Base-by-base conservation (phyloP, 92 coral and sea anemone species). In the Palythoa grandis region DNA sequence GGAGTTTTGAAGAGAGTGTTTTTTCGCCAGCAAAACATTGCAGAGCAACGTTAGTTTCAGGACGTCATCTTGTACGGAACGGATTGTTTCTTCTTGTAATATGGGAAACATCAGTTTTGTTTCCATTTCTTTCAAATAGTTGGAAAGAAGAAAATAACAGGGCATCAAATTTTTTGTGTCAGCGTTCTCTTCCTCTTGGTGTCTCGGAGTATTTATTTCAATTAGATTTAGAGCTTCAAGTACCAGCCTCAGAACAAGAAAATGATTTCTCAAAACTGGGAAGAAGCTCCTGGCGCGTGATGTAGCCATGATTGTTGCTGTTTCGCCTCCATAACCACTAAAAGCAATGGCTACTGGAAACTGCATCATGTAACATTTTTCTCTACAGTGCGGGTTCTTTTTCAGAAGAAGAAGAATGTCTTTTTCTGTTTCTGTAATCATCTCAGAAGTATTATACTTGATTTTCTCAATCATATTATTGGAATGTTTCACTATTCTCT, bases 401-500 rank as follows among this genome's bases (percentile, higher is more conserved):
- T 23, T 48, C 58, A 79, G 58, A 48, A 79, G 60, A 39, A 35
- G 22, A 69, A 3, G 19, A 43, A 61, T 40, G n/a, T 79, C 73
- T 22, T 47, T 29, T 60, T 17, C 69, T 47, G 84, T 16, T 40
- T 40, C 56, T 39, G 43, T 40, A 57, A 10, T 61, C 22, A 79
- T 79, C 6, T 50, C 12, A 39, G 23, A n/a, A 38, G 24, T 20
- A 3, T 22, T 20, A 0, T 48, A 40, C 74, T 79, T 79, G 57
- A 79, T 79, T 63, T 66, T 52, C 3, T 79, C 43, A 19, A 63
- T 24, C 16, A 22, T 7, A 10, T 16, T 43, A 58, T 35, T 12
- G 50, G 2, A 61, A 9, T 12, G 84, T 61, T 89, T 89, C 24
- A 84, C 83, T 14, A 70, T 69, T 70, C 71, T 85, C 40, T 87